These are phyloP conservation scores for Huso huso DNA, from an alignment of 2,797 vertebrate genomes.

Conservation along the genomic window DNA sequence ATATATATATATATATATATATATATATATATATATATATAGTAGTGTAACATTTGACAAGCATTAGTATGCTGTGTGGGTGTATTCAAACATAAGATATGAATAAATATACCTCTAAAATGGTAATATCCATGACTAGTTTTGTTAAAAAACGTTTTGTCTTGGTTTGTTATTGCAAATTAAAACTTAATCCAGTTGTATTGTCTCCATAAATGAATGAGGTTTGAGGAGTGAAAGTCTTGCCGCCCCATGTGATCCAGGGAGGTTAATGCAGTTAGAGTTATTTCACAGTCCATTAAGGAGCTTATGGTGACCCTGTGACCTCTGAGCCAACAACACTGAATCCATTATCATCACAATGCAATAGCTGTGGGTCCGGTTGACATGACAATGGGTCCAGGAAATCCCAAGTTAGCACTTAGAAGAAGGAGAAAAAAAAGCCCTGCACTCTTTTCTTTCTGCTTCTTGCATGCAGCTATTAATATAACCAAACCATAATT, in stretches of 20 bases:
- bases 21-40: too few relatives aligned
- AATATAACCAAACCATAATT: slow-evolving; percentile 70
- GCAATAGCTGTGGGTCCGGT: slow-evolving; percentile 66
- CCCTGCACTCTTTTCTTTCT: slow-evolving; percentile 57
- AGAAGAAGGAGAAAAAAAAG: slow-evolving; percentile 35
- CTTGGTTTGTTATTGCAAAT: slow-evolving; percentile 78
- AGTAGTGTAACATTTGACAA: too few relatives aligned
- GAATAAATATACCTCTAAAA: too few relatives aligned
- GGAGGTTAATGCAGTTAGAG: slow-evolving; percentile 99
- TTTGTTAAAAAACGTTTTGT: slow-evolving; percentile 30
- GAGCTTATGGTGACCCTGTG: slow-evolving; percentile 94
- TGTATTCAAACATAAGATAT: too few relatives aligned
- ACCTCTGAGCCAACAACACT: slow-evolving; percentile 94
- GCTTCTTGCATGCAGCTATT: slow-evolving; percentile 69
- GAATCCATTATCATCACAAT: slow-evolving; percentile 99
- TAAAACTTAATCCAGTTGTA: slow-evolving; percentile 95
- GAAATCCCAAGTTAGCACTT: slow-evolving; percentile 85
- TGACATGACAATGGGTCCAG: slow-evolving; percentile 69
- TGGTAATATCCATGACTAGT: too few relatives aligned
- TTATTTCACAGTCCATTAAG: slow-evolving; percentile 99
- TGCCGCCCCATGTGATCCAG: slow-evolving; percentile 80
- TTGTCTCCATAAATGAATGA: slow-evolving; percentile 73
- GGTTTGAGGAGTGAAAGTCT: slow-evolving; percentile 75
- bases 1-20: too few relatives aligned
- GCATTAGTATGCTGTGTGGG: too few relatives aligned